Evolutionary conservation across 2,888 invertebrate species (phyloP).

Genomic region (Nemoura dubitans): DNA sequence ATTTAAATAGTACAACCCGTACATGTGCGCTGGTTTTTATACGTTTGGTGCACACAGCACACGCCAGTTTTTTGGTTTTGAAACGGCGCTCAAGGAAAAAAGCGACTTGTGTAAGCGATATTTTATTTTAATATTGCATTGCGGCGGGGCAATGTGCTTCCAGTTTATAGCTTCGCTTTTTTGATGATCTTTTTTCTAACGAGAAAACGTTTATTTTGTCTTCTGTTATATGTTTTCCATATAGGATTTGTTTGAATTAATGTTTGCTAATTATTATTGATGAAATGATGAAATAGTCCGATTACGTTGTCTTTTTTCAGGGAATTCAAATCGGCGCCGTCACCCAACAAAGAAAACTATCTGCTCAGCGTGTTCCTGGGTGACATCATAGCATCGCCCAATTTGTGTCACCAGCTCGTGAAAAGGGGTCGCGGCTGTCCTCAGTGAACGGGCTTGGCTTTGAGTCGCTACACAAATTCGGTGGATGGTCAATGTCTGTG

Average conservation of each 20-base stretch:
- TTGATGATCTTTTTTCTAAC: constrained; percentile 57
- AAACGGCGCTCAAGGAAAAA: neutral
- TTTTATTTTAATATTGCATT: neutral
- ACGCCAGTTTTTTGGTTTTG: constrained; percentile 14
- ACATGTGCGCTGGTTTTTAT: constrained; percentile 14
- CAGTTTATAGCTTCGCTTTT: neutral
- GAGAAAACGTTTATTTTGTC: constrained; percentile 72
- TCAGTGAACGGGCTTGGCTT: constrained; percentile 38
- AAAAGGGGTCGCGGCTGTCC: constrained; percentile 71
- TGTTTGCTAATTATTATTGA: constrained; percentile 54
- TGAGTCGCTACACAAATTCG: too few relatives aligned
- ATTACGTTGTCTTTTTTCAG: constrained; percentile 62
- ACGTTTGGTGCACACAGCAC: neutral
- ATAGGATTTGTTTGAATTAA: too few relatives aligned
- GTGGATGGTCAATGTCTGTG: too few relatives aligned
- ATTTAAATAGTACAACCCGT: neutral
- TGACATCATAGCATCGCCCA: constrained; percentile 83
- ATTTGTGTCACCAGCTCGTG: constrained; percentile 80
- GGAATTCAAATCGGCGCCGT: constrained; percentile 79
- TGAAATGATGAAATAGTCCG: neutral
- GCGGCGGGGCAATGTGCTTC: neutral
- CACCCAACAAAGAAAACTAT: constrained; percentile 80
- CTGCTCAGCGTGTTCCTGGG: constrained; percentile 86
- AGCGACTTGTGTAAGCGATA: neutral
- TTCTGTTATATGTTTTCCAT: neutral